Conservation (phyloP, 2,113 vertebrate species). For the Eira barbara region DNA sequence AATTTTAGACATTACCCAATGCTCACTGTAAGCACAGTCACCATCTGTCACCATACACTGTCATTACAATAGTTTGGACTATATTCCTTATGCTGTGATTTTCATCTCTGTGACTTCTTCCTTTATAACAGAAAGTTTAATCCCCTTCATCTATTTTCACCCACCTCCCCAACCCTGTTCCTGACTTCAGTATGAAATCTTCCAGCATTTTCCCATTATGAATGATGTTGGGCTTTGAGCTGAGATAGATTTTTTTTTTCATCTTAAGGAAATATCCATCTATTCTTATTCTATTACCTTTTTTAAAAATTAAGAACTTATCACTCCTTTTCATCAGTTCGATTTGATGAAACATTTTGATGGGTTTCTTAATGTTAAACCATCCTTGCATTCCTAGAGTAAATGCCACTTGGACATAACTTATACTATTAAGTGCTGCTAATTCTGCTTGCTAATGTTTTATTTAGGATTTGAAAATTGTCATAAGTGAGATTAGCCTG, state of each 20-base stretch:
- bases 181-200: not conserved
- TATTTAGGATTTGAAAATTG: conserved; percentile 32
- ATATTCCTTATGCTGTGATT: not conserved
- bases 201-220: not conserved
- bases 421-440: not conserved
- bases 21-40: not conserved
- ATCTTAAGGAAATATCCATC: not conserved
- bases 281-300: not conserved
- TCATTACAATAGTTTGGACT: not conserved
- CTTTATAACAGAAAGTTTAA: not conserved
- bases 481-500: not conserved
- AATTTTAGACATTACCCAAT: not conserved
- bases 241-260: not conserved
- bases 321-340: not conserved
- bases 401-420: not conserved
- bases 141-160: not conserved
- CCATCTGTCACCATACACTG: not conserved
- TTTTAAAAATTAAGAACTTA: not conserved
- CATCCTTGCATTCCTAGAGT: conserved; percentile 42
- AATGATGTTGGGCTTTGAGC: not conserved
- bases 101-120: not conserved
- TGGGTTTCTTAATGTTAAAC: conserved; percentile 28
- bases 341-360: not conserved
- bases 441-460: conserved; percentile 27
- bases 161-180: not conserved